phyloP scores from a whole-genome alignment of 2,888 invertebrate genomes.

The Protonemura montana region DNA sequence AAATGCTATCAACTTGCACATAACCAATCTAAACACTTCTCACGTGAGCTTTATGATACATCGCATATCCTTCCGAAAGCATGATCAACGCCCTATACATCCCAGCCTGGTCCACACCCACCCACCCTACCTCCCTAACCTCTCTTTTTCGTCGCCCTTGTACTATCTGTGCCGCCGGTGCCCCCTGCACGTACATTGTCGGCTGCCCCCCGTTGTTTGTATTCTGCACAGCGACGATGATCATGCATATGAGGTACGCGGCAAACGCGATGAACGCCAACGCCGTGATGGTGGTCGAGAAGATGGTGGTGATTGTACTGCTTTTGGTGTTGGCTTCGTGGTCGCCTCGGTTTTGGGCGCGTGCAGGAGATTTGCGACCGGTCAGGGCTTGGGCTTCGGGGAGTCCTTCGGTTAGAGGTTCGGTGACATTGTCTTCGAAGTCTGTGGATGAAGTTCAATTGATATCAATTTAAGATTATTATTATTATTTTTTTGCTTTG shows the following conservation, averaged over 20 bases:
- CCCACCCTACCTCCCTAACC: background rate
- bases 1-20: no score
- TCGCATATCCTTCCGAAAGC: slow-evolving; percentile 51
- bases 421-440: slow-evolving; percentile 24
- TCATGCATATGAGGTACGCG: slow-evolving; percentile 79
- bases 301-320: slow-evolving; percentile 61
- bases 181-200: background rate
- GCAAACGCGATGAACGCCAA: slow-evolving; percentile 85
- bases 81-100: slow-evolving; percentile 48
- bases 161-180: background rate
- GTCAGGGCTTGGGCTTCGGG: slow-evolving; percentile 54
- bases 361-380: slow-evolving; percentile 14
- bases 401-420: slow-evolving; percentile 29
- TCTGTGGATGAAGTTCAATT: slow-evolving; percentile 45
- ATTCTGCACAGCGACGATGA: slow-evolving; percentile 76
- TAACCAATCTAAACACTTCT: background rate
- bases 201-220: slow-evolving; percentile 57
- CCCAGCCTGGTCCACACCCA: slow-evolving; percentile 42
- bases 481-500: no score
- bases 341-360: slow-evolving; percentile 23
- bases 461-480: slow-evolving; percentile 52
- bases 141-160: slow-evolving; percentile 17
- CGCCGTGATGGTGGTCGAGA: slow-evolving; percentile 79
- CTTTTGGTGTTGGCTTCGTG: slow-evolving; percentile 9
- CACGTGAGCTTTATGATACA: slow-evolving; percentile 45